Evolutionary conservation across 2,888 invertebrate genomes (phyloP), one percentile per base, ranked within the genome.

Genomic region (Axea sp.): DNA sequence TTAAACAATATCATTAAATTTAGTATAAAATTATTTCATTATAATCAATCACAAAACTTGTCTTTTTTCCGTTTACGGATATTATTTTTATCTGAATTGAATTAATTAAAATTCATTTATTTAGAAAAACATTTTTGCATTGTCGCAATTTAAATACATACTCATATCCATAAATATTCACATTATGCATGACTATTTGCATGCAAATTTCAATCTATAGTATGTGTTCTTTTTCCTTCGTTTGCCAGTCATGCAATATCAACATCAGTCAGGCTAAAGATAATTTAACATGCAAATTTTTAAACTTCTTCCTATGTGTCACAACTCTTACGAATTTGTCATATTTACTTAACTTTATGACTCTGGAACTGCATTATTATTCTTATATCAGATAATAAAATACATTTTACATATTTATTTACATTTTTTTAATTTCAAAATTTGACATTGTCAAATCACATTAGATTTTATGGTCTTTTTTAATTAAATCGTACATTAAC

Each of bases 161-260:
- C 33, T 51, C 12, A 24, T 33, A 15, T 59, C 12, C 51, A 53
- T 53, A 53, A 65, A 55, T 53, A 35, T 55, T 45, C 53, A 26
- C 51, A 37, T 65, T 53, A 37, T n/a, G 26, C 28, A 28, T 31
- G 26, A 65, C 31, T 35, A 53, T 65, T 53, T 55, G 45, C 30
- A 65, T 55, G 65, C 30, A 47, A 65, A 65, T 65, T 65, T 43
- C 43, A 49, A 45, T 64, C 17, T 28, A 53, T 45, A 55, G 55
- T 47, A 65, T 55, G 45, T 41, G 31, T 39, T 55, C 43, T 65
- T 55, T 55, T 24, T 30, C 12, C 7, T 53, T 24, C 37, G 37
- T 37, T 30, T 24, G 37, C 19, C 11, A 17, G 65, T 55, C 65
- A 65, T 55, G 65, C 65, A 39, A 65, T 55, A 47, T 30, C 28